Percentiles rank a stretch among this genome's conserved stretches.
Conservation (phyloP, 1,140 invertebrate genomes). For the Cylas formicarius region DNA sequence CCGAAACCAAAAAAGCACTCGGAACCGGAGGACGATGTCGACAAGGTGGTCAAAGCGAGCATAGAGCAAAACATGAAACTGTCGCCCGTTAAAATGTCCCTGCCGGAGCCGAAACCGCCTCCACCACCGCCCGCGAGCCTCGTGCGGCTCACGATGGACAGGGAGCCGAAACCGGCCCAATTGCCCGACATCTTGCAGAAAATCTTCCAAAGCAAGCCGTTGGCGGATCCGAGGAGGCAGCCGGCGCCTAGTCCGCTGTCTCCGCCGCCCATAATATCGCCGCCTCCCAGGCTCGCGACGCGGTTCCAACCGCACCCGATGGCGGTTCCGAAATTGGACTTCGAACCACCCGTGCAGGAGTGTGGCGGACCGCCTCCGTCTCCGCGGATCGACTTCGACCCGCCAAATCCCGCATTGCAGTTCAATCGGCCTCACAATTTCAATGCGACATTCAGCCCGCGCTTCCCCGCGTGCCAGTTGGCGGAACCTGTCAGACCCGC, state of each 20-base stretch:
- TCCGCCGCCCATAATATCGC: too few species aligned
- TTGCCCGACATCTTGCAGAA: constrained; percentile 20
- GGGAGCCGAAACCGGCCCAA: constrained; percentile 9
- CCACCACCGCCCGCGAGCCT: constrained; percentile 6
- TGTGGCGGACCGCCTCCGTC: too few species aligned
- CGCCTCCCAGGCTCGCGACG: background rate
- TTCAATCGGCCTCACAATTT: too few species aligned
- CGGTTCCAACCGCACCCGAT: background rate
- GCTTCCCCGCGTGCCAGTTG: too few species aligned
- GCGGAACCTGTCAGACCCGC: too few species aligned
- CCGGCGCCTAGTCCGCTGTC: background rate
- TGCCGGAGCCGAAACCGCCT: constrained; percentile 10
- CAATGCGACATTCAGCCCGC: too few species aligned
- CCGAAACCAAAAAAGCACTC: constrained; percentile 26
- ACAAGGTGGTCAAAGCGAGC: constrained; percentile 19
- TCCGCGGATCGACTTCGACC: too few species aligned
- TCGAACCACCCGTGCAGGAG: too few species aligned
- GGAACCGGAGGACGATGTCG: constrained; percentile 15
- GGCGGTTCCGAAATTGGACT: too few species aligned
- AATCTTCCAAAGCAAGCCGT: constrained; percentile 20
- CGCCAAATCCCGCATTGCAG: too few species aligned
- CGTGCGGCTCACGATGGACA: too few species aligned
- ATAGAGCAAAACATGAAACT: constrained; percentile 27
- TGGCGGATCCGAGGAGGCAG: background rate
- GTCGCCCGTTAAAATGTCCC: constrained; percentile 12